Percentiles rank a stretch among this genome's conserved stretches.
phyloP scores from a whole-genome alignment of 2,888 invertebrate species.

The Tuta absoluta region DNA sequence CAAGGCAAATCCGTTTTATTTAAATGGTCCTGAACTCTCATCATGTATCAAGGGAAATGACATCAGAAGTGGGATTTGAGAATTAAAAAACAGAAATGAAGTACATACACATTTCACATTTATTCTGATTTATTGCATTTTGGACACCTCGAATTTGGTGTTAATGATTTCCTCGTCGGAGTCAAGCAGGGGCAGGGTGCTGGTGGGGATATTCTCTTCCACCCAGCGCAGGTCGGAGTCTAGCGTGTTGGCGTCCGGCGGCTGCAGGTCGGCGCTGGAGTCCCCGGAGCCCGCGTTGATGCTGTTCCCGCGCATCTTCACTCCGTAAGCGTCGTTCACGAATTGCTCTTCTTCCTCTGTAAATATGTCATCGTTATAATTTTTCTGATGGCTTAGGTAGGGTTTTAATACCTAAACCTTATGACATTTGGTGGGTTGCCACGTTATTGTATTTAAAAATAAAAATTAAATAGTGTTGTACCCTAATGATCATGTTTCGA shows the following conservation, averaged over 20 bases:
- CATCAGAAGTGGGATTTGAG: no score
- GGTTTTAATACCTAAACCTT: no score
- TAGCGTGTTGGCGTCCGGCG: slow-evolving; percentile 57
- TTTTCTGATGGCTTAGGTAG: no score
- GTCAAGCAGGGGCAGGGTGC: slow-evolving; percentile 84
- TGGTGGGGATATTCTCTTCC: slow-evolving; percentile 94
- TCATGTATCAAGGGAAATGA: no score
- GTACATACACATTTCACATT: slow-evolving; percentile 41
- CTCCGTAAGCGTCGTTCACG: slow-evolving; percentile 92
- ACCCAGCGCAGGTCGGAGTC: slow-evolving; percentile 88
- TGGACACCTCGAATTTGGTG: slow-evolving; percentile 92
- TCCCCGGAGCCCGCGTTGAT: slow-evolving; percentile 50
- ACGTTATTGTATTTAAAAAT: no score
- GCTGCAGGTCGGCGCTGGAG: slow-evolving; percentile 41
- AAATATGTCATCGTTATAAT: slow-evolving; percentile 13
- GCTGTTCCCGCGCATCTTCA: slow-evolving; percentile 84
- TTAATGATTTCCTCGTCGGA: slow-evolving; percentile 92
- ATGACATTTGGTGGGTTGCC: no score
- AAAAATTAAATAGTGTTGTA: no score
- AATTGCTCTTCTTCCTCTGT: slow-evolving; percentile 91
- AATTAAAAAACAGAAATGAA: not conserved
- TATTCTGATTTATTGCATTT: slow-evolving; percentile 85
- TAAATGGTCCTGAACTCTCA: no score
- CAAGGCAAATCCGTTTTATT: slow-evolving; percentile 4
- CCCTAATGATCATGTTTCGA: no score